Base-by-base conservation (phyloP, 1,140 invertebrate genomes). In the Atta colombica region DNA sequence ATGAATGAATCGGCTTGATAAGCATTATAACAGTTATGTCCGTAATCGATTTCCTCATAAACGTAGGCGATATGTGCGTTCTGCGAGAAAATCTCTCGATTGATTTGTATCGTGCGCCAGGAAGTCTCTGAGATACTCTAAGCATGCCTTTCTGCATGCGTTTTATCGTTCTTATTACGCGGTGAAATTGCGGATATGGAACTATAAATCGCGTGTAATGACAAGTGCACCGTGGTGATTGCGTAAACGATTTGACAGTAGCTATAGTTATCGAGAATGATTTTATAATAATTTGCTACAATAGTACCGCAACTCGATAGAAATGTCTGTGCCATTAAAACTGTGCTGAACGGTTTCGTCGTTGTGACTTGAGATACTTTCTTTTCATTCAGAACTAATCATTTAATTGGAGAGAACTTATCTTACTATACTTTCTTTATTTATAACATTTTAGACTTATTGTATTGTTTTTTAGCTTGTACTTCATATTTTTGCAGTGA, bases 1-100 rank as follows among this genome's bases (percentile, higher is more conserved):
- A 21, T 82, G 66, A 82, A 82, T 82, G 78, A 82, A 58, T 25
- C 25, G 53, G 21, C 35, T 31, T n/a, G 39, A 69, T 74, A 61
- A 51, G 21, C 60, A 25, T 72, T 28, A 35, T 74, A 84, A 84
- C 55, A 51, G 75, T 66, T 71, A 84, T 4, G 55, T 35, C 45
- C 55, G 39, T 31, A 51, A 84, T 84, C 65, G 65, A 71, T 71
- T 81, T 81, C 25, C 35, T 61, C 53, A 21, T 55, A 12, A 49
- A 18, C 14, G 39, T 63, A 49, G 58, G 39, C 39, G 77, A 39
- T 80, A 39, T 18, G 14, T 45, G 55, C 16, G 4, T 39, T 7
- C 65, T 1, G 35, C 66, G 45, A 74, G 55, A 63, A 61, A 84
- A 58, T 53, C 60, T 28, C 35, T n/a, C 21, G 53, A 60, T 72